These are phyloP conservation scores for Ariopsis seemanni DNA, from an alignment of 2,113 vertebrate species.

Conservation along the genomic window DNA sequence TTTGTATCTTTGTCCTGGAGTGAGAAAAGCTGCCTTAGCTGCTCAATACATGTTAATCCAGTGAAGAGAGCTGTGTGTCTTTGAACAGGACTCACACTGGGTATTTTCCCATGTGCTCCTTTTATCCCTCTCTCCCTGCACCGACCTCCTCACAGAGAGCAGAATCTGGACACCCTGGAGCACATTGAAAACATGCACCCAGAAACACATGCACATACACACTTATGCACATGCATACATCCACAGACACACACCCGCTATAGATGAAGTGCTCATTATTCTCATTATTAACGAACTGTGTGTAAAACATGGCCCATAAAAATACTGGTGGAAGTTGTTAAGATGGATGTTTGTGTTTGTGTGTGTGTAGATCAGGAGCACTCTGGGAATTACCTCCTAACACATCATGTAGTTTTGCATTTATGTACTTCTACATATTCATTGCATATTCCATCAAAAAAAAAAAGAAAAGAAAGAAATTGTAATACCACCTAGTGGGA, in stretches of 20 bases:
- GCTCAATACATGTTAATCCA: slow-evolving; percentile 99
- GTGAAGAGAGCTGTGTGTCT: slow-evolving; percentile 91
- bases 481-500: slow-evolving; percentile 55
- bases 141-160: slow-evolving; percentile 80
- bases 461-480: slow-evolving; percentile 60
- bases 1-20: slow-evolving; percentile 93
- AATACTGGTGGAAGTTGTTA: slow-evolving; percentile 37
- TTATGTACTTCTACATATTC: slow-evolving; percentile 22
- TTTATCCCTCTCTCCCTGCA: slow-evolving; percentile 84
- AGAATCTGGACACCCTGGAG: slow-evolving; percentile 46
- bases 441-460: slow-evolving; percentile 46
- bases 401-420: slow-evolving; percentile 17
- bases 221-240: neutral
- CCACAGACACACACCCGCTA: slow-evolving; percentile 46
- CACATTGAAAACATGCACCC: neutral
- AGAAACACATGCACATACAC: neutral
- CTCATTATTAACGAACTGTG: slow-evolving; percentile 70
- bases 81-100: slow-evolving; percentile 93
- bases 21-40: slow-evolving; percentile 86
- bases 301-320: slow-evolving; percentile 64
- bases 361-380: slow-evolving; percentile 8
- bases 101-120: slow-evolving; percentile 78
- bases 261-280: slow-evolving; percentile 79
- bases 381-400: slow-evolving; percentile 21
- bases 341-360: neutral